Evolutionary conservation across 2,113 vertebrate genomes (phyloP), one percentile per base, ranked within the genome.

Genomic region (Misgurnus anguillicaudatus): DNA sequence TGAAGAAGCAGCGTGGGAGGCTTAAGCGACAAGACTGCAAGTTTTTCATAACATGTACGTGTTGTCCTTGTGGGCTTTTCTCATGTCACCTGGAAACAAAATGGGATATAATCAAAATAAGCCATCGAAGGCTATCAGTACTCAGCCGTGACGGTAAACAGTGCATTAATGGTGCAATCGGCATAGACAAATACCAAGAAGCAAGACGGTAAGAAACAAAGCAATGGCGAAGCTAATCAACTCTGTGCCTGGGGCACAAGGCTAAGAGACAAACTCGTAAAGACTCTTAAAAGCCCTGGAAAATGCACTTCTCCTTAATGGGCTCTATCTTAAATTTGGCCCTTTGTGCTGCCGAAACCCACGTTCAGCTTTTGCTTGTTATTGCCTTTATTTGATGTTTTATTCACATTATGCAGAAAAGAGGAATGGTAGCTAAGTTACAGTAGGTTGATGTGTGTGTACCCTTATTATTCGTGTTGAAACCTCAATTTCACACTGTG

Each of bases 241-340:
- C 45, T 79, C 45, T 63, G 6, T 24, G 66, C 65, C 77, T 69
- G 45, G 77, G 65, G 77, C 67, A 47, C 57, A 63, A 70, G 67
- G 58, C 67, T 79, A 71, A 72, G 31, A 63, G 67, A 72, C 68
- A 24, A 70, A 21, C 57, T 63, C 57, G 70, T 70, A 79, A 79
- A 79, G 67, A 58, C 17, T 72, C 53, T 39, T 72, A 72, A 72
- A 72, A 72, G 53, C 70, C 41, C 53, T 72, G 10, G 16, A 53
- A 77, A 79, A 62, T 10, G 41, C 31, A 17, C 58, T 79, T 79
- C 77, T 79, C 31, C 60, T 72, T 79, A 79, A 79, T 72, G 60
- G 57, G 60, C 48, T 79, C 39, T 19, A 79, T 71, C 77, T 71
- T 61, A 79, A 79, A 71, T 53, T 19, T 71, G 62, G 42, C 65